Evolutionary conservation across 2,888 invertebrate species (phyloP), one percentile per base, ranked within the genome.

Genomic region (Ametastegia equiseti): DNA sequence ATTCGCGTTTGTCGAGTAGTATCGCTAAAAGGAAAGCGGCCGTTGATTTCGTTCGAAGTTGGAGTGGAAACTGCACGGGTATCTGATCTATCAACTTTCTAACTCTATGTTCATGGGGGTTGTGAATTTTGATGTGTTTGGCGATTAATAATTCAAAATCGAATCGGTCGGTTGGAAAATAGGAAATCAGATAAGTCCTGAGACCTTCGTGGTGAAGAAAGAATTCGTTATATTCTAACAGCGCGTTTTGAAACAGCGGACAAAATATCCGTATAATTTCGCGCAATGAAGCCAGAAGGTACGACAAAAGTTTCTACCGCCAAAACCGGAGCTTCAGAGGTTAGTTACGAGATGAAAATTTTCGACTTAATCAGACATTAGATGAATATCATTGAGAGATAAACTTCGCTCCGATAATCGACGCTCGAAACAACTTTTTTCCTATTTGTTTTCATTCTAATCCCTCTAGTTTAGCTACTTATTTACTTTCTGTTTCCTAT

Each of bases 241-340:
- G 27, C 71, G 39, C 19, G 71, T 47, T 47, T 23, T 47, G 15
- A 27, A 71, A 47, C n/a, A 7, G 71, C 47, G 42, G 47, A 23
- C 47, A 5, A n/a, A n/a, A 67, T 47, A 27, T 1, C 19, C 11
- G 23, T 11, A 45, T 7, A 50, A 54, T 33, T 36, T 54, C 36
- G 5, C 30, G 54, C 81, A 86, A 90, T 89, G 89, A 89, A 87
- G 86, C 86, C 89, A 50, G 90, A 87, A 86, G 87, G 87, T 83
- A 85, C 87, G 45, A 88, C 88, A 27, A 88, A 88, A 85, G 85
- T 88, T 86, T 85, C 88, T 84, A 81, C 86, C 83, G 86, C 86
- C 84, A 88, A 88, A 88, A 88, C 84, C 45, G 84, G 75, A 81
- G 80, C 81, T 83, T 75, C 87, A 80, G 89, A 90, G 90, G 91